Base-by-base conservation (phyloP, 2,113 vertebrate genomes). In the Melanerpes formicivorus region DNA sequence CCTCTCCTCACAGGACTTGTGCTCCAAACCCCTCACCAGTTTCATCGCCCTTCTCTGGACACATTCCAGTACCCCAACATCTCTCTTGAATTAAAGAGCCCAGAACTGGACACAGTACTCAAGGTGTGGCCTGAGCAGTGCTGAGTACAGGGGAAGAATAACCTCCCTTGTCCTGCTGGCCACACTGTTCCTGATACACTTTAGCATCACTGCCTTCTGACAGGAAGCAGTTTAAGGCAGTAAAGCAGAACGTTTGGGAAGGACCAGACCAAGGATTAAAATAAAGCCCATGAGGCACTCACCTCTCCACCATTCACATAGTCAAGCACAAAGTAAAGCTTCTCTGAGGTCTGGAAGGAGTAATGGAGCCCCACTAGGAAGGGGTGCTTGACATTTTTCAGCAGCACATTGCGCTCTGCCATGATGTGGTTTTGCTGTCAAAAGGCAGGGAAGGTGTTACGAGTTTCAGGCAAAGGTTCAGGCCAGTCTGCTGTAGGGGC, bases 291-390 rank as follows among this genome's bases (percentile, higher is more conserved):
- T 17, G 56, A 26, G 9, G 3, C 54, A 80, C 96, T 93, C 91
- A 99, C 99, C 99, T 99, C 99, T 96, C 99, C 99, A 16, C 99
- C 99, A 6, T 99, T 99, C 60, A 99, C 99, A 40, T 99, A 99
- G 97, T 99, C 99, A 2, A 99, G 98, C 81, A 99, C 99, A 84
- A 99, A 99, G 95, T 99, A 99, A 90, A 99, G 99, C 86, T 99
- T 99, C 97, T 99, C 99, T 0, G 98, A 80, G 5, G 99, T 99
- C 97, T 99, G 99, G 96, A 99, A 99, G 91, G 99, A 99, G 90
- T 99, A 99, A 93, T 99, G 99, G 30, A 99, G 98, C 46, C 99
- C 98, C 88, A 99, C 99, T 16, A 99, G 98, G 96, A 99, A 99
- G 0, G 99, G 99, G 56, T 99, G 99, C 62, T 98, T 97, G 84